Evolutionary conservation across 2,797 vertebrate genomes (phyloP), one percentile per base, ranked within the genome.

Genomic region (Epinephelus malabaricus): DNA sequence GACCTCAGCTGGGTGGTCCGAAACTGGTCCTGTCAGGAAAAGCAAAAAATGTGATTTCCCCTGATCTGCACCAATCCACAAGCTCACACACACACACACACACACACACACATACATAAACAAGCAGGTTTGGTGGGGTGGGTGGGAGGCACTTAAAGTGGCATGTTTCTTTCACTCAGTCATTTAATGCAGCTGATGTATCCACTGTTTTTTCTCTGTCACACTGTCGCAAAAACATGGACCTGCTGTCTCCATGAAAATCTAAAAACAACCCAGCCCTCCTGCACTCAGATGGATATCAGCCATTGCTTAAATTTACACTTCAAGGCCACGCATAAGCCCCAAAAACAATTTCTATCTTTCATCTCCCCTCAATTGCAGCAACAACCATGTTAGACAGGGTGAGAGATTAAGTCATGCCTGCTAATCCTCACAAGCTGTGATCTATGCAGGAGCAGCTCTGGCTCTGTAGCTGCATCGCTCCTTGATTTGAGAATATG

Each of bases 351-450:
- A n/a, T 90, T 76, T 86, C 23, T 74, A 87, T 88, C 67, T 82
- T 84, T 84, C 78, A 92, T 91, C 80, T 86, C 59, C 25, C 70
- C 73, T 91, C 87, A 89, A 65, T 77, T 86, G 90, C 83, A 86
- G 85, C 79, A 82, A 82, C 87, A 83, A 80, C 84, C 85, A 85
- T 66, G 89, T 84, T 91, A 86, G 80, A 87, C 85, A 82, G 88
- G 81, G 85, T 72, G 81, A 90, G 87, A 93, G 94, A 94, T 95
- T 95, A 95, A 93, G 90, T 91, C 86, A 91, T 92, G 91, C 79
- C 84, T 88, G 86, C 83, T 95, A 94, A 95, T 95, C 93, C 94
- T 90, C 90, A 78, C 90, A 91, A 91, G 82, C 92, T 92, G 91
- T 88, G 91, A 92, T 93, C 88, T 89, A 72, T 92, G 90, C 86